Conservation (phyloP, 2,888 invertebrate genomes). For the Pocota personata region DNA sequence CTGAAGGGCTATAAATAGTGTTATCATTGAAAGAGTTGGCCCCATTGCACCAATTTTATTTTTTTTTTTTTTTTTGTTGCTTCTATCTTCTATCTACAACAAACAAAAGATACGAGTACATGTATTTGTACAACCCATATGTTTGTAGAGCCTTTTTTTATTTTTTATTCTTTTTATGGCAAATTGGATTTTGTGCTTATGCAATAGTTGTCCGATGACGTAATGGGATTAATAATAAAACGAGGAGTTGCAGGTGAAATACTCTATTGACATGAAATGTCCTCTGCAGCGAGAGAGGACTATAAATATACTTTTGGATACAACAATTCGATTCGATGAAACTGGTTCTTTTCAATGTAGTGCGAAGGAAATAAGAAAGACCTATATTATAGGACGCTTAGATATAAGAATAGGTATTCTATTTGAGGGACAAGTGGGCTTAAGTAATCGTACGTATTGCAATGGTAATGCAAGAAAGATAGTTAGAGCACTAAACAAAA, state of each 20-base stretch:
- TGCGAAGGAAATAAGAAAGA: background rate
- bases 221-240: constrained; percentile 5
- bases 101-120: background rate
- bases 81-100: background rate
- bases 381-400: background rate
- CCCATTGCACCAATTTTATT: constrained; percentile 30
- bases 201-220: constrained; percentile 16
- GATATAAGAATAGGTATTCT: background rate
- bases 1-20: constrained; percentile 18
- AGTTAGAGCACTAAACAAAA: no score
- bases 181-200: constrained; percentile 19
- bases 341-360: background rate
- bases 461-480: no score
- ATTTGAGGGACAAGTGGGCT: background rate
- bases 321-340: background rate
- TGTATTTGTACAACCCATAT: background rate
- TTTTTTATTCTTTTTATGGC: background rate
- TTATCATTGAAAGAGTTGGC: constrained; percentile 35
- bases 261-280: background rate
- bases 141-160: background rate
- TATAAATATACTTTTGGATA: background rate
- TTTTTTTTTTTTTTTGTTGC: no score
- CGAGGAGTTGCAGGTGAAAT: background rate
- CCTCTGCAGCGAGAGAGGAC: background rate
- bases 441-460: no score